Base-by-base conservation (phyloP, 1,140 invertebrate species). In the Ganaspis sp. region DNA sequence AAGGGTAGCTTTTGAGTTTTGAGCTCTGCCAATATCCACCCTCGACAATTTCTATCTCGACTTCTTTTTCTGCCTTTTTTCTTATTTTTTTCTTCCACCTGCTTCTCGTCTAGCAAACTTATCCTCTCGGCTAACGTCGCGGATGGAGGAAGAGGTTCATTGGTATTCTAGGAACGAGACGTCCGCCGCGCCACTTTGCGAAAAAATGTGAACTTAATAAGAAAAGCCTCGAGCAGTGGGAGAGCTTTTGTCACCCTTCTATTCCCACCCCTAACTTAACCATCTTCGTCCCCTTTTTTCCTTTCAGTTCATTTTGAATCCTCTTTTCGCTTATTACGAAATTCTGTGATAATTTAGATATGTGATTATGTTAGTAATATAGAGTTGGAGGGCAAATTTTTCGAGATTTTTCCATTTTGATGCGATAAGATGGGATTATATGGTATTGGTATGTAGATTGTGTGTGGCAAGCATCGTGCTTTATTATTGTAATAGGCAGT, bases 181-280 rank as follows among this genome's bases (percentile, higher is more conserved):
- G 75, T 74, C 85, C 87, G 86, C 81, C 85, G 84, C 84, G 79
- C 83, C 86, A 87, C 88, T 90, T 91, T 89, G 79, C 86, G 87
- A 90, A 90, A 91, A 89, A 91, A 90, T 91, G 89, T 87, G 81
- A 90, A 90, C 89, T 90, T 91, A 91, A 91, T 91, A 90, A 90
- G 89, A 88, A 90, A 90, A 90, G 88, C 88, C 88, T 87, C 78
- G 83, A 85, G 82, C 81, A 85, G 84, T 81, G 82, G 74, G 84
- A 88, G 84, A 88, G 88, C 89, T 90, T 90, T 90, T 86, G 86
- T 87, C 83, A 80, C 76, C 77, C 77, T 75, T 75, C 75, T 69
- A 74, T 75, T 81, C 77, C 78, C 76, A 74, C 77, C 81, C 78
- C 58, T 15, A 29, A 29, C 23, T 64, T 64, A 64, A 64, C 23